A percentile compares a stretch with the other conserved stretches of the same genome.
These are phyloP conservation scores for Acanthacorydalis orientalis DNA, from an alignment of 2,888 invertebrate genomes.

Conservation along the genomic window DNA sequence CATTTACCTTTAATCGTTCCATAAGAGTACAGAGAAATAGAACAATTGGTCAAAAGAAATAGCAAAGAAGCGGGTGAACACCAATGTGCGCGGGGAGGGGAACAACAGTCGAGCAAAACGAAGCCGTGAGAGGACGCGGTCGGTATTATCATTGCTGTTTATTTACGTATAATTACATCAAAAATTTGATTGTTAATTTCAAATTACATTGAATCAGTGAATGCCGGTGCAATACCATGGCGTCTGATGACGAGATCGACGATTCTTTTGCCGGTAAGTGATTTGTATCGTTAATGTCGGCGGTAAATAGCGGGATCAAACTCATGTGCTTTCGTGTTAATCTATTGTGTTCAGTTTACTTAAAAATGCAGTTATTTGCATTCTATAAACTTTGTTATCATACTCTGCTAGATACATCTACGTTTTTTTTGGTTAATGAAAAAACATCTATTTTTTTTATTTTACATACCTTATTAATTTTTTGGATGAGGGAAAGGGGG, in stretches of 20 bases:
- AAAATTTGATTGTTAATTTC: background rate
- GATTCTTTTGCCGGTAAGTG: slow-evolving; percentile 73
- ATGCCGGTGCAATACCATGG: slow-evolving; percentile 37
- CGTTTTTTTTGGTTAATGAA: background rate
- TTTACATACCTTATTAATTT: background rate
- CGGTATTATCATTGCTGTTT: background rate
- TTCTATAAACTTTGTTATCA: slow-evolving; percentile 5
- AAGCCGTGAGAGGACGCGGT: background rate
- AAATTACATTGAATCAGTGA: background rate
- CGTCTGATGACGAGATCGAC: slow-evolving; percentile 77
- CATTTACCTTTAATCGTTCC: too few relatives aligned
- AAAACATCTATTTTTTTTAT: background rate
- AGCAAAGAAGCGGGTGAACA: too few relatives aligned
- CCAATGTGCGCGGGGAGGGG: too few relatives aligned
- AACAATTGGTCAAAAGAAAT: too few relatives aligned
- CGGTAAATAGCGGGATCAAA: slow-evolving; percentile 12
- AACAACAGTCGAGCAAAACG: background rate
- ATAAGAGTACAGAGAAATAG: too few relatives aligned
- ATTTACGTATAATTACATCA: background rate
- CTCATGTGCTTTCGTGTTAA: slow-evolving; percentile 17
- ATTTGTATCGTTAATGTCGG: background rate
- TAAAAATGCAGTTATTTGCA: slow-evolving; percentile 8
- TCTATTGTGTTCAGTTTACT: slow-evolving; percentile 13
- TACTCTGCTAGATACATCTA: background rate
- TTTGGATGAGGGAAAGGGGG: slow-evolving; percentile 19